Base-by-base conservation (phyloP, 1,140 invertebrate genomes). In the Eueides isabella region DNA sequence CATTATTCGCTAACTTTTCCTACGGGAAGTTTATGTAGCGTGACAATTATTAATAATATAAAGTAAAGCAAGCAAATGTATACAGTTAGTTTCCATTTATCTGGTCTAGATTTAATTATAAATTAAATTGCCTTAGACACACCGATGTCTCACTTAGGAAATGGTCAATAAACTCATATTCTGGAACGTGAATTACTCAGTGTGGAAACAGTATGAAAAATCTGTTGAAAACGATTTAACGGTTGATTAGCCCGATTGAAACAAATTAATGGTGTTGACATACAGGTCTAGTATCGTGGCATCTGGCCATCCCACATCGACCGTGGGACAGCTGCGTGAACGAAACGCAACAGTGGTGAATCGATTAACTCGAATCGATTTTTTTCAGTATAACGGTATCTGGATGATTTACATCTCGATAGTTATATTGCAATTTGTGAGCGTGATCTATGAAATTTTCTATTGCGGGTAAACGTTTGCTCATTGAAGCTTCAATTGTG, bases 311-410 rank as follows among this genome's bases (percentile, higher is more conserved):
- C 48, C 72, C 71, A 79, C 78, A 80, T 64, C 72, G 81, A 89
- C 87, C 88, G 89, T 91, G 89, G 87, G 89, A 92, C 83, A 80
- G 78, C 88, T 88, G 85, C 85, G 86, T 85, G 85, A 88, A 90
- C 84, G 81, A 83, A 85, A 89, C 83, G 89, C 85, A 87, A 87
- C 88, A 86, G 86, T 85, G 71, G 81, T 85, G 70, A 89, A 92
- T 87, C 86, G 89, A 90, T 92, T 90, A 83, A 69, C 75, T 73
- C 85, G 76, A 89, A 90, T 90, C 85, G 88, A 91, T 88, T 91
- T 90, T 38, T 55, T 90, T 86, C 88, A 85, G 86, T 84, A 92
- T 92, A 92, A 92, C 90, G 88, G 90, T 87, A 87, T 81, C 78
- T 75, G 77, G 85, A 80, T 83, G 82, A 88, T 92, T 92, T 90